Conservation (phyloP, 1,140 invertebrate species). For the Atta texana region DNA sequence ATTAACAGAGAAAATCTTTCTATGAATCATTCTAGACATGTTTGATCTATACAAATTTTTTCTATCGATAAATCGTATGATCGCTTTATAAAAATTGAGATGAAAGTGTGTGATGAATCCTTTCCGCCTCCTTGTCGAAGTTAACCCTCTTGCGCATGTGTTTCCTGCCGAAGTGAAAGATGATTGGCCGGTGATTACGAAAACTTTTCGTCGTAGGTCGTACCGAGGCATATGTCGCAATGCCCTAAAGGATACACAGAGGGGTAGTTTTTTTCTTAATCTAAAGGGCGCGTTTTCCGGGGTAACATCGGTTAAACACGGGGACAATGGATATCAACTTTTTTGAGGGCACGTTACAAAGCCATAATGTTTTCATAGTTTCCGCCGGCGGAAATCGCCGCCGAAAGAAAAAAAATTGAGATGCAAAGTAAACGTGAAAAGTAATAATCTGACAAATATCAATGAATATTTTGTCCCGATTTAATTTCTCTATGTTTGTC, state of each 20-base stretch:
- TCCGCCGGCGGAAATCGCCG: slow-evolving; percentile 41
- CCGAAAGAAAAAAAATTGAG: slow-evolving; percentile 14
- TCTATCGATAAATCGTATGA: not conserved
- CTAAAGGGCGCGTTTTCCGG: slow-evolving; percentile 72
- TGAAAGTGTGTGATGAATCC: not conserved
- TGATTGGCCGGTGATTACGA: slow-evolving; percentile 58
- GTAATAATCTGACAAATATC: not conserved
- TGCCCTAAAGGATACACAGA: slow-evolving; percentile 62
- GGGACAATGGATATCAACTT: slow-evolving; percentile 55
- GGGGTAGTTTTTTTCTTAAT: slow-evolving; percentile 74
- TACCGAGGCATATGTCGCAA: slow-evolving; percentile 71
- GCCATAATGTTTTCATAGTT: slow-evolving; percentile 43
- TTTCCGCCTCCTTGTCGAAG: slow-evolving; percentile 1
- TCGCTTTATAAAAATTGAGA: not conserved
- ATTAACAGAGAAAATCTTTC: not conserved
- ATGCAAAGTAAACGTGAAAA: slow-evolving; percentile 21
- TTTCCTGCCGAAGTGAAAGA: slow-evolving; percentile 43
- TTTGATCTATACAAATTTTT: not conserved
- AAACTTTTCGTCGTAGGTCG: slow-evolving; percentile 57
- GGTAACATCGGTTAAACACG: slow-evolving; percentile 71
- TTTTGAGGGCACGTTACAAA: not conserved
- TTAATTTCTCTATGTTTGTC: slow-evolving; percentile 6
- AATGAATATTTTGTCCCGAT: not conserved
- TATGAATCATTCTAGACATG: not conserved
- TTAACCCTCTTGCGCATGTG: slow-evolving; percentile 23